These are phyloP conservation scores for Nomada fucata DNA, from an alignment of 2,888 invertebrate species.

Conservation along the genomic window DNA sequence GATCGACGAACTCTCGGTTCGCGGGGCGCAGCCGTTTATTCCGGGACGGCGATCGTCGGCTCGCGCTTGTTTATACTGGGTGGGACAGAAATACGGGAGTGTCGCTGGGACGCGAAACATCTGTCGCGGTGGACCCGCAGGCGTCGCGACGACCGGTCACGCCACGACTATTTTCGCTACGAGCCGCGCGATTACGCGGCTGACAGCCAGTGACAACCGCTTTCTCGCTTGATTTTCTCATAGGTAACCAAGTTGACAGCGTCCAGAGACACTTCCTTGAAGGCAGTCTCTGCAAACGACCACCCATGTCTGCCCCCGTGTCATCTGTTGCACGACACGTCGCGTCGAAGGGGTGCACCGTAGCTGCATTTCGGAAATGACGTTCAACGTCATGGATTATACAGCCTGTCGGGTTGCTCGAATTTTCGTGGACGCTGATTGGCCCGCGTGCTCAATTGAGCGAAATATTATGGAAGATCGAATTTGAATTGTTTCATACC, in stretches of 20 bases:
- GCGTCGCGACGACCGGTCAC: slow-evolving; percentile 57
- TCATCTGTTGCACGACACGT: slow-evolving; percentile 7
- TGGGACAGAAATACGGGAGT: slow-evolving; percentile 83
- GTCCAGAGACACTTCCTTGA: slow-evolving; percentile 72
- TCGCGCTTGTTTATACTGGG: slow-evolving; percentile 81
- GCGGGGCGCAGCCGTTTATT: slow-evolving; percentile 74
- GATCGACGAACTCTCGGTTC: slow-evolving; percentile 60
- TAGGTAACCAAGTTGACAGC: slow-evolving; percentile 72
- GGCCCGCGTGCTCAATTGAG: too few relatives aligned
- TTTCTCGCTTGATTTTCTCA: slow-evolving; percentile 71
- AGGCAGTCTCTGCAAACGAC: slow-evolving; percentile 58
- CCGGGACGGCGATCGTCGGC: slow-evolving; percentile 81
- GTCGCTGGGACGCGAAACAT: slow-evolving; percentile 82
- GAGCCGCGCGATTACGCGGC: slow-evolving; percentile 68
- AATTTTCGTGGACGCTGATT: too few relatives aligned
- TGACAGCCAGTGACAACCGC: slow-evolving; percentile 76
- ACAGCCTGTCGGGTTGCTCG: not conserved
- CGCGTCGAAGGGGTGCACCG: slow-evolving; percentile 5
- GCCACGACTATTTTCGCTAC: slow-evolving; percentile 76
- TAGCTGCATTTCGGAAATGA: slow-evolving; percentile 10
- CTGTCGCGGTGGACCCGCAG: slow-evolving; percentile 73
- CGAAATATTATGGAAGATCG: too few relatives aligned
- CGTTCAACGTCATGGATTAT: not conserved
- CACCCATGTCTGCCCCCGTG: slow-evolving; percentile 60
- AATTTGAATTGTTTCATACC: too few relatives aligned